A percentile compares a stretch with the other conserved stretches of the same genome.
Conservation (phyloP, 2,113 vertebrate species). For the Elachura formosa region DNA sequence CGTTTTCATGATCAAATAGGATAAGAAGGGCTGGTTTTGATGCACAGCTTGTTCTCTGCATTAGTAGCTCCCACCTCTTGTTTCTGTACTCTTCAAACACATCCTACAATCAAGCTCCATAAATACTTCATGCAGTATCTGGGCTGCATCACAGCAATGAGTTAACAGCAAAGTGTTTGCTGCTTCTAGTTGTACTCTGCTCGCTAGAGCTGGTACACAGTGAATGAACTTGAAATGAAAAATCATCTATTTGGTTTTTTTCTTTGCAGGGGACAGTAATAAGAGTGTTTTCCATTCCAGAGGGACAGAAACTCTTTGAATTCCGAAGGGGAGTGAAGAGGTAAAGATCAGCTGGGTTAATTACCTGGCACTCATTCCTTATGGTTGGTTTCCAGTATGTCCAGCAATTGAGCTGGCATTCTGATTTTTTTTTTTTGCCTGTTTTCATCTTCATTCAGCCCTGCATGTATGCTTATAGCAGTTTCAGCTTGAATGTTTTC, state of each 20-base stretch:
- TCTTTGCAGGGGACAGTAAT: constrained; percentile 90
- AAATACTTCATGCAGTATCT: constrained; percentile 4
- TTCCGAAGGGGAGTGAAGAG: constrained; percentile 97
- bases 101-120: neutral
- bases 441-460: neutral
- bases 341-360: constrained; percentile 58
- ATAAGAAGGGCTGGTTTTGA: neutral
- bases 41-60: neutral
- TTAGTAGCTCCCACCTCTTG: constrained; percentile 1
- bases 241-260: neutral
- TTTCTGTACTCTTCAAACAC: neutral
- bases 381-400: neutral
- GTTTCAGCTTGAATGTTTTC: neutral
- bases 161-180: neutral
- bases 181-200: neutral
- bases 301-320: constrained; percentile 98
- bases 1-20: neutral
- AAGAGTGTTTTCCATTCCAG: constrained; percentile 97
- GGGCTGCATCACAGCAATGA: neutral
- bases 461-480: neutral
- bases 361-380: neutral
- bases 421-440: neutral
- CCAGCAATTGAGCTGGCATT: neutral
- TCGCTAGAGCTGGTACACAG: neutral
- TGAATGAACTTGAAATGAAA: neutral